Base-by-base conservation (phyloP, 2,797 vertebrate genomes). In the Cryptoblepharus egeriae region DNA sequence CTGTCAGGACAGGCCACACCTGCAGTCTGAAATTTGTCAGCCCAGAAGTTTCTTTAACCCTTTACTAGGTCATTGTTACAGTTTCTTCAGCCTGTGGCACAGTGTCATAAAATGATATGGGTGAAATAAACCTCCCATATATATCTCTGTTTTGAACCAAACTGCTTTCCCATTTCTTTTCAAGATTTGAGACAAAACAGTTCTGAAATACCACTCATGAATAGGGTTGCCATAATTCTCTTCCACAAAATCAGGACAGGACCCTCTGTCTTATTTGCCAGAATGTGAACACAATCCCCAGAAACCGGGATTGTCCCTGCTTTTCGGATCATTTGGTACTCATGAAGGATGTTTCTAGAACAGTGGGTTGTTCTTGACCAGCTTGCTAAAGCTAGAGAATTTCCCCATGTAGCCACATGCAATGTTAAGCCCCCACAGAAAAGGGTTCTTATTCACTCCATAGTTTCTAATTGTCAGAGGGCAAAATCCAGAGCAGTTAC, bases 131-230 rank as follows among this genome's bases (percentile, higher is more conserved):
- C 58, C 22, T n/a, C n/a, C 26, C 8, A 24, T 57, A 60, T 12
- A 76, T 13, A 52, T 65, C 65, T 90, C 30, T 68, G 28, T 69
- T 75, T 45, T 42, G 37, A 57, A 52, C 42, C n/a, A 67, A 68
- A 79, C 1, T 16, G 35, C 9, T 67, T 64, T 52, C 2, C 83
- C 22, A 42, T 12, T 52, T 30, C 64, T 58, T 39, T 63, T 32
- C 4, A 55, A 20, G 32, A 3, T 63, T 15, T 15, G 2, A 30
- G 11, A 79, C 78, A 65, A 58, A 60, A 24, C 10, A 11, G 8
- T 74, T 68, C 3, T 12, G 52, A 8, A 30, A 75, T 68, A 49
- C 57, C 75, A 52, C 61, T 5, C 55, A 9, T n/a, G n/a, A n/a
- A n/a, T n/a, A n/a, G n/a, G n/a, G n/a, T n/a, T n/a, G n/a, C n/a